These are phyloP conservation scores for Lithophane semibrunnea DNA, from an alignment of 2,888 invertebrate genomes.

Conservation along the genomic window DNA sequence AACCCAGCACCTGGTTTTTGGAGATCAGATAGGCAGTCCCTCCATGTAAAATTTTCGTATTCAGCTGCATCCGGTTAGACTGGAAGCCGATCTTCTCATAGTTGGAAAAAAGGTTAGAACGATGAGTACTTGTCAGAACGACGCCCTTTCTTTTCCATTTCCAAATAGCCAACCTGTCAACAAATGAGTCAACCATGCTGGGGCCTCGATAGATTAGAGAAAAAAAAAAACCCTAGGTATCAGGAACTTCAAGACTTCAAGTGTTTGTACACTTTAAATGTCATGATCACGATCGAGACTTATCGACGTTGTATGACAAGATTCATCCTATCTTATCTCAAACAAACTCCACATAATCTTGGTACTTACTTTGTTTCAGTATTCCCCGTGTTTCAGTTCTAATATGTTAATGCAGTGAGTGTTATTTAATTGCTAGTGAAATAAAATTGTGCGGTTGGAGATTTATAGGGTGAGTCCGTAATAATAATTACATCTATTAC, in stretches of 20 bases:
- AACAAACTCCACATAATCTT: conserved; percentile 54
- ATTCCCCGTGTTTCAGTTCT: conserved; percentile 18
- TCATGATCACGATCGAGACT: conserved; percentile 46
- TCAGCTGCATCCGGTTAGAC: too few relatives aligned
- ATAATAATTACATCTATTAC: not conserved
- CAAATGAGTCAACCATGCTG: not conserved
- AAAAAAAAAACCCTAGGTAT: conserved; percentile 13
- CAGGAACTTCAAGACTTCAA: conserved; percentile 35
- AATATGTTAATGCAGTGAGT: conserved; percentile 30
- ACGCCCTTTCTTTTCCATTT: not conserved
- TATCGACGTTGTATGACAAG: conserved; percentile 56
- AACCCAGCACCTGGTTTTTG: too few relatives aligned
- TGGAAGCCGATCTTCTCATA: too few relatives aligned
- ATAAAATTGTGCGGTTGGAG: not conserved
- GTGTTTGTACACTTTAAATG: conserved; percentile 32
- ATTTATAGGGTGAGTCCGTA: conserved; percentile 8
- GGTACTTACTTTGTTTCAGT: conserved; percentile 43
- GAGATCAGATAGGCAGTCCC: too few relatives aligned
- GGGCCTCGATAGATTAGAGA: not conserved
- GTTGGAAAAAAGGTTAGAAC: too few relatives aligned
- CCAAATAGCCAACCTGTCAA: not conserved
- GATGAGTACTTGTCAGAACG: too few relatives aligned
- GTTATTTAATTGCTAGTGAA: conserved; percentile 29
- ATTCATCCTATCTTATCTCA: conserved; percentile 59
- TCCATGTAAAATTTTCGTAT: too few relatives aligned